Evolutionary conservation across 1,140 invertebrate genomes (phyloP).

Genomic region (Neuroterus valhalla): DNA sequence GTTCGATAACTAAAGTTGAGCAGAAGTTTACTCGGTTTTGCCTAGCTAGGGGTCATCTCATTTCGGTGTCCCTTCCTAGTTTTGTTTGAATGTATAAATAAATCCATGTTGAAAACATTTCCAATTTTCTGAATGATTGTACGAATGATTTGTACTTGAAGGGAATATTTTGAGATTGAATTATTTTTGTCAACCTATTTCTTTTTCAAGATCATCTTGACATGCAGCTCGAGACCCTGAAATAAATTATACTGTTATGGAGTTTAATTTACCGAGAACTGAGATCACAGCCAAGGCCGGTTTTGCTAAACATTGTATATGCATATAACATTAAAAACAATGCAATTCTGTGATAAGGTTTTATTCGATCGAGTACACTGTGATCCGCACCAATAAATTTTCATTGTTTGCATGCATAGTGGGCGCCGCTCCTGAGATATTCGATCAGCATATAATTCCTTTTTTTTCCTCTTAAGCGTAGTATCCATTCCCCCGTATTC

Average conservation of each 20-base stretch:
- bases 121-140: no score
- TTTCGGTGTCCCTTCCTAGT: no score
- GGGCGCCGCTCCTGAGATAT: conserved; percentile 22
- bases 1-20: no score
- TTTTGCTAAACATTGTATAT: conserved; percentile 23
- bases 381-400: conserved; percentile 27
- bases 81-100: no score
- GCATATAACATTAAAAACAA: conserved; percentile 3
- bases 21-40: no score
- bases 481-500: conserved; percentile 4
- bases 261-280: conserved; percentile 10
- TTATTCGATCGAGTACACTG: neutral
- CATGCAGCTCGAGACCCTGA: neutral
- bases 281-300: conserved; percentile 4
- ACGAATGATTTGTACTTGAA: no score
- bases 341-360: conserved; percentile 19
- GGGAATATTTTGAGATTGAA: no score
- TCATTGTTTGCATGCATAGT: conserved; percentile 26
- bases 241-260: conserved; percentile 8
- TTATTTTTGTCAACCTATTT: no score
- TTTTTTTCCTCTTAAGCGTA: conserved; percentile 1
- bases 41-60: no score
- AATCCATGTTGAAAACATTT: no score
- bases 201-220: no score
- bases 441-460: conserved; percentile 21